phyloP scores from a whole-genome alignment of 2,113 vertebrate species.

The Nansenia antarctica region DNA sequence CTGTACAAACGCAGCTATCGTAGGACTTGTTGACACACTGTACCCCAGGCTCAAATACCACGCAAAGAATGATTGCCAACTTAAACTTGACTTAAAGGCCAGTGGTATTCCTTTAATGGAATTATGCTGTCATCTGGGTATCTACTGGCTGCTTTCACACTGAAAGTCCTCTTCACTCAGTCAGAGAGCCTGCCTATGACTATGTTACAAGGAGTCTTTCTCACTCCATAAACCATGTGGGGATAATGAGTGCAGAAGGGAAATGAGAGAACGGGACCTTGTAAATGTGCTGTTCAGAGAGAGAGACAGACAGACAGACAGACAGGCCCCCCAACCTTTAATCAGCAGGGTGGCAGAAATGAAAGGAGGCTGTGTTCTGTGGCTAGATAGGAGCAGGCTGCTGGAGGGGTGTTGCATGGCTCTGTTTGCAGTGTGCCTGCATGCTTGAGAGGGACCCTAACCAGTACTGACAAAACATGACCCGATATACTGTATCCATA shows the following conservation, averaged over 20 bases:
- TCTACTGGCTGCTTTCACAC: constrained; percentile 18
- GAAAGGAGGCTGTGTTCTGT: constrained; percentile 60
- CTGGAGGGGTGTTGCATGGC: too few relatives aligned
- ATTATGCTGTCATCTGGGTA: constrained; percentile 27
- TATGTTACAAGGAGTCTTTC: constrained; percentile 13
- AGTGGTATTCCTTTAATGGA: constrained; percentile 17
- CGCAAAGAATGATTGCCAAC: constrained; percentile 26
- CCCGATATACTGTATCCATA: too few relatives aligned
- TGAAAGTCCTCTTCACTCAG: constrained; percentile 27
- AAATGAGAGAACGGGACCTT: constrained; percentile 49
- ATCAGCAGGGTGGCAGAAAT: constrained; percentile 57
- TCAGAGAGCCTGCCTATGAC: constrained; percentile 12
- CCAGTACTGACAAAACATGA: constrained; percentile 9
- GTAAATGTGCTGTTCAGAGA: constrained; percentile 35
- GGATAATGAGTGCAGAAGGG: constrained; percentile 38
- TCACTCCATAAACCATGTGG: constrained; percentile 10
- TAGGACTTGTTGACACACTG: constrained; percentile 26
- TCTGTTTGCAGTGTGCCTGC: too few relatives aligned
- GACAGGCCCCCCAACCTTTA: constrained; percentile 52
- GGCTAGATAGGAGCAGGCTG: constrained; percentile 38
- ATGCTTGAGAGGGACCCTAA: constrained; percentile 23
- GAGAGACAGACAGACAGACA: constrained; percentile 27
- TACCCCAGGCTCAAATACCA: constrained; percentile 26
- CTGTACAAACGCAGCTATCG: constrained; percentile 6
- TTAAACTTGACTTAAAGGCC: constrained; percentile 12